Evolutionary conservation across 1,140 invertebrate species (phyloP).

Genomic region (Pygmarrhopalites habei): DNA sequence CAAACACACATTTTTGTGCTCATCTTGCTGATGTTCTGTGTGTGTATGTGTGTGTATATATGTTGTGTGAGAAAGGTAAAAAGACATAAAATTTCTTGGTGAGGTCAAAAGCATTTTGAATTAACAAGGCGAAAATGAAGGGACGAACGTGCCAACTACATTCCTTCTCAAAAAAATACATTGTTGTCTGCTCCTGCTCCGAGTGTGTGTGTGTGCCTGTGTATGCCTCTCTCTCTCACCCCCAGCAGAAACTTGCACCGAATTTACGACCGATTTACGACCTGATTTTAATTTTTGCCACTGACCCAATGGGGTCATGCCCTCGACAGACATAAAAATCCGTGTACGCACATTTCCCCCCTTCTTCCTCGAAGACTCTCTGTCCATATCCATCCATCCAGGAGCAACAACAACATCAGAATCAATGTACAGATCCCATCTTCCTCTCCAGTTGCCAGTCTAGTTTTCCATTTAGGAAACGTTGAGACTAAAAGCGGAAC

Average conservation of each 20-base stretch:
- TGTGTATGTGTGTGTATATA: not conserved
- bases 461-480: not conserved
- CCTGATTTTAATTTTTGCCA: slow-evolving; percentile 32
- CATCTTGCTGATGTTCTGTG: no score
- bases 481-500: no score
- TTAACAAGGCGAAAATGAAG: slow-evolving; percentile 25
- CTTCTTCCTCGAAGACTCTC: no score
- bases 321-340: not conserved
- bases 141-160: slow-evolving; percentile 22
- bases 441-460: not conserved
- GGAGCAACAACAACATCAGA: no score
- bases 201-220: no score
- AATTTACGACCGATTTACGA: slow-evolving; percentile 28
- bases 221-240: no score
- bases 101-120: slow-evolving; percentile 30
- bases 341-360: no score
- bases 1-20: no score
- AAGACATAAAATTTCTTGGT: slow-evolving; percentile 27
- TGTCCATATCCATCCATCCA: no score
- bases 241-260: slow-evolving; percentile 12
- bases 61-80: slow-evolving; percentile 23
- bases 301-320: slow-evolving; percentile 22
- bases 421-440: not conserved
- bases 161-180: slow-evolving; percentile 13
- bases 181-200: no score